A percentile compares a stretch with the other conserved stretches of the same genome.
These are phyloP conservation scores for Clarias gariepinus DNA, from an alignment of 2,113 vertebrate genomes.

Conservation along the genomic window DNA sequence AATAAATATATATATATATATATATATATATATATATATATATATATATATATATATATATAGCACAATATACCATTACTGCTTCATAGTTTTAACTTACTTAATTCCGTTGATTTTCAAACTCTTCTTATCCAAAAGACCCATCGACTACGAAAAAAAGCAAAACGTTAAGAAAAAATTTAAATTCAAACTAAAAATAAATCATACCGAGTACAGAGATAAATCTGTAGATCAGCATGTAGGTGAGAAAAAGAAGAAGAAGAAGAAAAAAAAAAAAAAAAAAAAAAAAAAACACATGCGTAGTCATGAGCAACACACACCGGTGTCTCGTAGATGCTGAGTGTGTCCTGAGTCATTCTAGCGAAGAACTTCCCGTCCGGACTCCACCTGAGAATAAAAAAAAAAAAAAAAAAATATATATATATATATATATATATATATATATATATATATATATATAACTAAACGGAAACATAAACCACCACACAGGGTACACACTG, in stretches of 20 bases:
- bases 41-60: too few relatives aligned
- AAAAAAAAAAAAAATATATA: too few relatives aligned
- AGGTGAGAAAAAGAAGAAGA: not conserved
- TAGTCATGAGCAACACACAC: conserved; percentile 77
- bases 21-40: too few relatives aligned
- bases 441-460: too few relatives aligned
- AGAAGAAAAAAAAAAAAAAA: too few relatives aligned
- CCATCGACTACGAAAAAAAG: conserved; percentile 85
- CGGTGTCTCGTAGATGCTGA: conserved; percentile 97
- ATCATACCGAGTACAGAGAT: not conserved
- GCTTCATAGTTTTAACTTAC: conserved; percentile 70
- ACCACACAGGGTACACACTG: not conserved
- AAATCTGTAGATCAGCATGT: not conserved
- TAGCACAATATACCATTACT: not conserved
- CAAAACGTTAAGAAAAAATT: conserved; percentile 17
- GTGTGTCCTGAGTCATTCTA: conserved; percentile 91
- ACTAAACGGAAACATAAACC: not conserved
- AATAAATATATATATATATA: too few relatives aligned
- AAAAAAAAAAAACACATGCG: too few relatives aligned
- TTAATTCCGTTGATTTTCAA: conserved; percentile 96
- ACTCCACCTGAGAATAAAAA: conserved; percentile 83
- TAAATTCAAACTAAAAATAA: not conserved
- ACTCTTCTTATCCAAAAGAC: conserved; percentile 97
- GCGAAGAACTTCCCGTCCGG: conserved; percentile 98
- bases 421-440: too few relatives aligned